phyloP scores from a whole-genome alignment of 2,888 invertebrate species.

The Heliconius cydno region DNA sequence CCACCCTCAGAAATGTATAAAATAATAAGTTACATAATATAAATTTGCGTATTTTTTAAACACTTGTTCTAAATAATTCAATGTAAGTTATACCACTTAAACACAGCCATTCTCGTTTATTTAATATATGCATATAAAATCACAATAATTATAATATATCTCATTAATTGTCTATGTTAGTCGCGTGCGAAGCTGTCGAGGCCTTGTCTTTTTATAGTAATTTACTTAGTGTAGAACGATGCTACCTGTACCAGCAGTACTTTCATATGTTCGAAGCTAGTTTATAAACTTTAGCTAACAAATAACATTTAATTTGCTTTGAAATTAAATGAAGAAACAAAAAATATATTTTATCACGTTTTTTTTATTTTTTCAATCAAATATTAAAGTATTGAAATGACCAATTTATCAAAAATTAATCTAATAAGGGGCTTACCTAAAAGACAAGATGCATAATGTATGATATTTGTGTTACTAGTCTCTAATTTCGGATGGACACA shows the following conservation, averaged over 20 bases:
- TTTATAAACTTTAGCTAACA: constrained; percentile 29
- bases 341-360: constrained; percentile 45
- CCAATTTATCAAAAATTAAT: background rate
- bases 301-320: constrained; percentile 14
- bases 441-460: constrained; percentile 40
- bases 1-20: no score
- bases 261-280: constrained; percentile 22
- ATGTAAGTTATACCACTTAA: background rate
- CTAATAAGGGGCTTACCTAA: constrained; percentile 43
- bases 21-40: no score
- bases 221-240: background rate
- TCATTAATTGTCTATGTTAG: constrained; percentile 56
- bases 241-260: background rate
- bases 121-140: constrained; percentile 63
- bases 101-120: constrained; percentile 36
- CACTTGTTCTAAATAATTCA: background rate
- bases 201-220: background rate
- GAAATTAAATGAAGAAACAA: background rate
- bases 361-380: background rate
- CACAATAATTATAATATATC: constrained; percentile 66
- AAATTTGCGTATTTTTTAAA: background rate
- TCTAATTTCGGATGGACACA: constrained; percentile 29
- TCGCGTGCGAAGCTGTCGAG: constrained; percentile 22
- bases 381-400: background rate
- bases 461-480: constrained; percentile 24